These are phyloP conservation scores for Sphaerodactylus townsendi DNA, from an alignment of 2,113 vertebrate species.

Conservation along the genomic window DNA sequence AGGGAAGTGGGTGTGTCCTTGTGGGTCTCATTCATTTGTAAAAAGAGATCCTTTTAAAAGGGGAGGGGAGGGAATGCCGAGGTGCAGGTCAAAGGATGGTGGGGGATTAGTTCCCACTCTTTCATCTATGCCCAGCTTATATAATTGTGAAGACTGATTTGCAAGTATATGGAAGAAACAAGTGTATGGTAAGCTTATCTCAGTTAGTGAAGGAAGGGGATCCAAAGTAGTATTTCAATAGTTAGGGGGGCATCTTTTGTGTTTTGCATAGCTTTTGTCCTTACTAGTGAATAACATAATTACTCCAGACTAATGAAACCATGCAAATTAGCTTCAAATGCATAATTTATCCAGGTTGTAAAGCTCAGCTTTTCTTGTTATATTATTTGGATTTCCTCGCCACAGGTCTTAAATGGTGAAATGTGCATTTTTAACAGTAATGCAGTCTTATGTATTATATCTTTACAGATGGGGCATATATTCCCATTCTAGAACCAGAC, in stretches of 20 bases:
- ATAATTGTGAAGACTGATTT: background rate
- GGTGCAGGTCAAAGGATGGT: background rate
- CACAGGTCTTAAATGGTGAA: background rate
- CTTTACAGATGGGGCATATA: background rate
- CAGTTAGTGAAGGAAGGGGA: too few relatives aligned
- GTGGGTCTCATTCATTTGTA: background rate
- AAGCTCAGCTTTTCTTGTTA: background rate
- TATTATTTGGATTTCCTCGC: background rate
- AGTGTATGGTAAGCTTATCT: too few relatives aligned
- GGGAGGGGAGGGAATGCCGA: too few relatives aligned
- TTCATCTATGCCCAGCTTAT: background rate
- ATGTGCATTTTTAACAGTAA: constrained; percentile 9
- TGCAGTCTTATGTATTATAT: constrained; percentile 21
- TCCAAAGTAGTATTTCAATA: background rate
- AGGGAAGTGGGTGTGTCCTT: background rate
- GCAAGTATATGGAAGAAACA: background rate
- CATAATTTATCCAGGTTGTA: background rate
- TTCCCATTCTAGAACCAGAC: constrained; percentile 48
- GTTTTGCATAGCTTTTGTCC: background rate
- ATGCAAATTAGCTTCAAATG: background rate
- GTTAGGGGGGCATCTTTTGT: background rate
- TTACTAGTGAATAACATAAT: background rate
- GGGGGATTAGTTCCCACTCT: background rate
- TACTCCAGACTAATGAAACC: background rate
- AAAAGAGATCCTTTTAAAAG: background rate